These are phyloP conservation scores for Sclerurus mexicanus DNA, from an alignment of 2,113 vertebrate species.

Conservation along the genomic window DNA sequence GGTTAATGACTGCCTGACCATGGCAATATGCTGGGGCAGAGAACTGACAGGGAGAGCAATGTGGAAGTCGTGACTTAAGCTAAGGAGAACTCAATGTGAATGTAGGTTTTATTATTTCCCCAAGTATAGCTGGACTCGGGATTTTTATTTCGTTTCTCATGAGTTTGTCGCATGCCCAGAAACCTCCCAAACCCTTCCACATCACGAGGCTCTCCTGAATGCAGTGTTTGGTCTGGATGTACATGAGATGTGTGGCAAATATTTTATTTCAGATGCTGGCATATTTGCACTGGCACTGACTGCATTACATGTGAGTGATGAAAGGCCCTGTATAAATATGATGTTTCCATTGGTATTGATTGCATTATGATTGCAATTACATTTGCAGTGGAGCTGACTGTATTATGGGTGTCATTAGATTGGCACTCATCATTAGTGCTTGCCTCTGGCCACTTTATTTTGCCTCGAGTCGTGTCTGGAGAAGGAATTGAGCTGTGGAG, in stretches of 20 bases:
- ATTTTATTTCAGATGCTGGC: conserved; percentile 62
- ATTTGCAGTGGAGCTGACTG: conserved; percentile 23
- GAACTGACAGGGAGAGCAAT: background rate
- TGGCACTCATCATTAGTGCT: background rate
- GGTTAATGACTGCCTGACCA: conserved; percentile 6
- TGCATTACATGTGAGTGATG: conserved; percentile 62
- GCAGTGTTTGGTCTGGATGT: conserved; percentile 54
- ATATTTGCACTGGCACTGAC: conserved; percentile 63
- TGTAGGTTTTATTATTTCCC: background rate
- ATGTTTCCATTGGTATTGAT: conserved; percentile 57
- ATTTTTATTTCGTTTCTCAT: background rate
- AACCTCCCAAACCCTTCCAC: background rate
- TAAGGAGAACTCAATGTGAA: conserved; percentile 13
- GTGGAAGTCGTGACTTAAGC: background rate
- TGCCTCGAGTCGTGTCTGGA: rapidly evolving
- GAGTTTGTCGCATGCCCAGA: background rate
- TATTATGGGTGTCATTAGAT: background rate
- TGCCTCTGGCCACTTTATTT: background rate
- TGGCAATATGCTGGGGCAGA: background rate
- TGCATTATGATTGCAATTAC: conserved; percentile 48
- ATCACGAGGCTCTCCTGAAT: background rate
- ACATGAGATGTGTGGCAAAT: conserved; percentile 50
- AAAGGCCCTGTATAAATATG: conserved; percentile 67
- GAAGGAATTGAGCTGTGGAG: background rate
- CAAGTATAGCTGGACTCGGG: background rate